Evolutionary conservation across 1,140 invertebrate genomes (phyloP).

Genomic region (Drosophila kurseongensis): DNA sequence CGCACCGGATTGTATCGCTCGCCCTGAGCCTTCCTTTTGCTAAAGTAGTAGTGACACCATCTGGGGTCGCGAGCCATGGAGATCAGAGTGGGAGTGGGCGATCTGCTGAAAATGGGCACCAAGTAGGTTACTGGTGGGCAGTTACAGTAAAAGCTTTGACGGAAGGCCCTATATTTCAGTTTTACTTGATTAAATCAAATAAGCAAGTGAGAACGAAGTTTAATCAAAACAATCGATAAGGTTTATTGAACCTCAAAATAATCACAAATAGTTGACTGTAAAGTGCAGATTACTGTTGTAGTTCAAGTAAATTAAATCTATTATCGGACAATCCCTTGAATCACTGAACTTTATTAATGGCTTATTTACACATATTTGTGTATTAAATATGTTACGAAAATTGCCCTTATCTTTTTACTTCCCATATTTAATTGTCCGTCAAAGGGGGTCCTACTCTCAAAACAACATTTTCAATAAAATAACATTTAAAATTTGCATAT

Average conservation of each 20-base stretch:
- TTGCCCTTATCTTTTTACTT: too few relatives aligned
- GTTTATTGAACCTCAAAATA: constrained; percentile 9
- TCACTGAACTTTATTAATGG: too few relatives aligned
- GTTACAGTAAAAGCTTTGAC: background rate
- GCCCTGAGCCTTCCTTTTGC: background rate
- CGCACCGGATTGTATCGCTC: background rate
- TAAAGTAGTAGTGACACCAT: background rate
- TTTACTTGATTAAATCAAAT: background rate
- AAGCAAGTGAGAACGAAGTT: too few relatives aligned
- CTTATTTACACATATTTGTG: too few relatives aligned
- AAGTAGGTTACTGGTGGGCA: constrained; percentile 57
- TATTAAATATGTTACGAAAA: too few relatives aligned
- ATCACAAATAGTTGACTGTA: constrained; percentile 20
- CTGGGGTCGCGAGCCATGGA: constrained; percentile 40
- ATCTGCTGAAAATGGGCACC: constrained; percentile 60
- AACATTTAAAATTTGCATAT: too few relatives aligned
- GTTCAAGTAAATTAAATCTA: background rate
- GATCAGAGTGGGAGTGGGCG: constrained; percentile 51
- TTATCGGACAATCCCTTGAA: background rate
- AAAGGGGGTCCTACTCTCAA: too few relatives aligned
- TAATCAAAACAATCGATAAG: constrained; percentile 9
- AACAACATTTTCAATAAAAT: too few relatives aligned
- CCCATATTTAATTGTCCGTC: too few relatives aligned
- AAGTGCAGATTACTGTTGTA: background rate
- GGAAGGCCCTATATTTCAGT: too few relatives aligned